A percentile compares a stretch with the other conserved stretches of the same genome.
Conservation (phyloP, 2,113 vertebrate species). For the Pangasianodon gigas region DNA sequence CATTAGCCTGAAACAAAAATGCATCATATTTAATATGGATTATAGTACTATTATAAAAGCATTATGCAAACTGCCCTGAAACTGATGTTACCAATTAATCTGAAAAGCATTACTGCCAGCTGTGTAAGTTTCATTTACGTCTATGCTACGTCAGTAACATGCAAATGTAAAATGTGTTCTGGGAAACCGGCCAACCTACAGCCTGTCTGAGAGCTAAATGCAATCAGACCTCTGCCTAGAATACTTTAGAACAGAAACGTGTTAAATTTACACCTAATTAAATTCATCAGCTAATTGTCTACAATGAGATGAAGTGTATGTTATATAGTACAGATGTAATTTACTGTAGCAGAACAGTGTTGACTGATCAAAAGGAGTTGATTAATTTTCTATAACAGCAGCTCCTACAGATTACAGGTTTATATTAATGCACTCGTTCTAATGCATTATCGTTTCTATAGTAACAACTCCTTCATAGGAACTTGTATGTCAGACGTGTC, state of each 20-base stretch:
- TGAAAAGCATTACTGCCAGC: conserved; percentile 10
- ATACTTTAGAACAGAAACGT: neutral
- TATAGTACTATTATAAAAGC: neutral
- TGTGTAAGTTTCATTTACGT: neutral
- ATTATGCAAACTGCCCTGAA: neutral
- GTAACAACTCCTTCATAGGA: neutral
- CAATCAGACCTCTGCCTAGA: neutral
- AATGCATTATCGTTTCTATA: neutral
- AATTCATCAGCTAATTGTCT: neutral
- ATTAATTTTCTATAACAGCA: neutral
- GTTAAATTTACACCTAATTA: neutral
- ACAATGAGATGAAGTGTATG: neutral
- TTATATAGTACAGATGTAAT: neutral
- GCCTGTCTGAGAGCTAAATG: neutral
- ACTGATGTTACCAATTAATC: neutral
- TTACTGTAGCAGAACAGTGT: neutral
- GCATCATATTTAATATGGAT: neutral
- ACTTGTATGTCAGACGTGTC: neutral
- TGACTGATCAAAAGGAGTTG: neutral
- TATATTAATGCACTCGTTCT: neutral
- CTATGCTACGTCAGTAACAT: neutral
- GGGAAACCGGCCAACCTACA: neutral
- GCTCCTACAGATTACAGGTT: neutral
- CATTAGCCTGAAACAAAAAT: neutral
- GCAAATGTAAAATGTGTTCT: neutral